Conservation (phyloP, 1,140 invertebrate genomes). For the Listronotus oregonensis region DNA sequence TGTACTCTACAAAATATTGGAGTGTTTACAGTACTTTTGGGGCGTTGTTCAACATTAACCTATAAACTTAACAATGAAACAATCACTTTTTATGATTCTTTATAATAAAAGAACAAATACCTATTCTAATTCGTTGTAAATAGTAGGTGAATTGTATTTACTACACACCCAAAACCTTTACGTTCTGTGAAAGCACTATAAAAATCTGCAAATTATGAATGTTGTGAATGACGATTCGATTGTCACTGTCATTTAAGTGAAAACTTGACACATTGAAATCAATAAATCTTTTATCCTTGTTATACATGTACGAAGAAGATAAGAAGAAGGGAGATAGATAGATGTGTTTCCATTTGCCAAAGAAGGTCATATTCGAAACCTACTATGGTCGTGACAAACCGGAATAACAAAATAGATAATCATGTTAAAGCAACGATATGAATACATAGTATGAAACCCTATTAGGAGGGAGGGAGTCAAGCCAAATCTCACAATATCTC, state of each 20-base stretch:
- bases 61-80: constrained; percentile 32
- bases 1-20: constrained; percentile 7
- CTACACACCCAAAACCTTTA: constrained; percentile 39
- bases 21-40: constrained; percentile 14
- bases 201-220: constrained; percentile 1
- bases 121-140: constrained; percentile 28
- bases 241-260: constrained; percentile 8
- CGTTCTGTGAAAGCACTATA: constrained; percentile 8
- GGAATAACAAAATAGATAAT: not conserved
- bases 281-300: not conserved
- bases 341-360: not conserved
- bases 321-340: not conserved
- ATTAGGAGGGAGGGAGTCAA: too few species aligned
- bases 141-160: constrained; percentile 13
- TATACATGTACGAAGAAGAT: not conserved
- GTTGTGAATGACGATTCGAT: not conserved
- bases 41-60: constrained; percentile 39
- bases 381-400: not conserved
- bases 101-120: constrained; percentile 19
- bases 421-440: too few species aligned
- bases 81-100: constrained; percentile 27
- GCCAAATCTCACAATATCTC: too few species aligned
- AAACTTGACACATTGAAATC: constrained; percentile 14
- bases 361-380: not conserved
- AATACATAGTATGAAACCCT: too few species aligned